These are phyloP conservation scores for Plebejus argus DNA, from an alignment of 2,888 invertebrate species.

Conservation along the genomic window DNA sequence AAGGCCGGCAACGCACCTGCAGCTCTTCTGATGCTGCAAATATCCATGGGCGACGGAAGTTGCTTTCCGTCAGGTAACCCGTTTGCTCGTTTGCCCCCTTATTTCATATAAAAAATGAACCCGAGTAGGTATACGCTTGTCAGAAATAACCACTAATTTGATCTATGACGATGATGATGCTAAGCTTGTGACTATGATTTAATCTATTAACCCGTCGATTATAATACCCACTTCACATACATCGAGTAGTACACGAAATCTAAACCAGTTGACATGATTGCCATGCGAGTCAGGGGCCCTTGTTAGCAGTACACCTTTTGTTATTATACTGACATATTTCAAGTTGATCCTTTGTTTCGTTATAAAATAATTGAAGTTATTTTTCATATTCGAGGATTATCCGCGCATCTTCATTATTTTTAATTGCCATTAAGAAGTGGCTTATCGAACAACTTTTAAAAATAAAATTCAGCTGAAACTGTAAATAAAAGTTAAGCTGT, in stretches of 20 bases:
- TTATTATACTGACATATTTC: not conserved
- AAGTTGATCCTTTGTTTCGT: constrained; percentile 18
- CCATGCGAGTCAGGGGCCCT: not conserved
- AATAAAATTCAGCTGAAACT: not conserved
- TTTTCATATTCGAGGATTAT: not conserved
- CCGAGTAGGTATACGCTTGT: too few relatives aligned
- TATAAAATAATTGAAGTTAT: not conserved
- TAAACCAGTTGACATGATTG: not conserved
- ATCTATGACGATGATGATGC: not conserved
- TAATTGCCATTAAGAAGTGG: constrained; percentile 11
- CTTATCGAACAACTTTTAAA: not conserved
- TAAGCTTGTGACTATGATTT: not conserved
- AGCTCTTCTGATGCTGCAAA: too few relatives aligned
- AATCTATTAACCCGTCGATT: not conserved
- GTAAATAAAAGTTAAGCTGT: not conserved
- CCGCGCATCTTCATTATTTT: not conserved
- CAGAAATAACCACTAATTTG: too few relatives aligned
- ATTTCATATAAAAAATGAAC: too few relatives aligned
- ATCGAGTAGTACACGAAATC: not conserved
- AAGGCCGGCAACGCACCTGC: too few relatives aligned
- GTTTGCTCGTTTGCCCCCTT: too few relatives aligned
- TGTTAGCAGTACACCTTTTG: constrained; percentile 1
- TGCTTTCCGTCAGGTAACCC: too few relatives aligned
- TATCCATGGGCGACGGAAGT: too few relatives aligned
- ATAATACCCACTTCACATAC: not conserved